These are phyloP conservation scores for Amiota minor DNA, from an alignment of 2,888 invertebrate genomes.

Conservation along the genomic window DNA sequence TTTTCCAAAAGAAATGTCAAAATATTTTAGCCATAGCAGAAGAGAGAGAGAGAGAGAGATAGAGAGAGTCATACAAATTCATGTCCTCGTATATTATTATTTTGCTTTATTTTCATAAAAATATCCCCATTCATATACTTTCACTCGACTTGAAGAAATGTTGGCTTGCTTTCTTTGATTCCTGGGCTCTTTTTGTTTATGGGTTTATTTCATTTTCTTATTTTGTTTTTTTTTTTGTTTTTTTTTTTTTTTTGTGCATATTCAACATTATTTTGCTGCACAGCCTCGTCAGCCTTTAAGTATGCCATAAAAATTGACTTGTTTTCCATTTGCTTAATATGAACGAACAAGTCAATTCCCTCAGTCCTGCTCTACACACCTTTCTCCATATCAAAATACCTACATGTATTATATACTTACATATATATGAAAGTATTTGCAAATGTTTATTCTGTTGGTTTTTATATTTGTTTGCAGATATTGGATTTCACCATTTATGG, in stretches of 20 bases:
- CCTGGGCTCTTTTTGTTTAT: too few species aligned
- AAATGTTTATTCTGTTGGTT: slow-evolving; percentile 34
- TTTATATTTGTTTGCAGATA: slow-evolving; percentile 39
- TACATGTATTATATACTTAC: too few species aligned
- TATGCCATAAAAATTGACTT: slow-evolving; percentile 54
- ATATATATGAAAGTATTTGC: too few species aligned
- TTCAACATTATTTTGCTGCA: background rate
- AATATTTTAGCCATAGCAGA: background rate
- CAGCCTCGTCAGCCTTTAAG: slow-evolving; percentile 37
- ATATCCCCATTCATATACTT: background rate
- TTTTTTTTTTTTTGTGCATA: too few species aligned
- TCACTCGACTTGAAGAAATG: too few species aligned
- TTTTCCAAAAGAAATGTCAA: slow-evolving; percentile 8
- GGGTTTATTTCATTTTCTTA: too few species aligned
- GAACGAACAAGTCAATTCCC: background rate
- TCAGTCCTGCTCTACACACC: background rate
- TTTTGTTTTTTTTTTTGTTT: too few species aligned
- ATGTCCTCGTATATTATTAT: background rate
- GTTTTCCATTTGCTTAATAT: slow-evolving; percentile 48
- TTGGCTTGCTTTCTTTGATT: too few species aligned
- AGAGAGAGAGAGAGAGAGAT: too few species aligned
- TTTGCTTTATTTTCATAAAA: background rate
- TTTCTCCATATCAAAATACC: background rate
- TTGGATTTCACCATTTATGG: slow-evolving; percentile 42
- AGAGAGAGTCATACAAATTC: background rate